Conservation (phyloP, 2,888 invertebrate genomes). For the Drosophila pseudotakahashii region DNA sequence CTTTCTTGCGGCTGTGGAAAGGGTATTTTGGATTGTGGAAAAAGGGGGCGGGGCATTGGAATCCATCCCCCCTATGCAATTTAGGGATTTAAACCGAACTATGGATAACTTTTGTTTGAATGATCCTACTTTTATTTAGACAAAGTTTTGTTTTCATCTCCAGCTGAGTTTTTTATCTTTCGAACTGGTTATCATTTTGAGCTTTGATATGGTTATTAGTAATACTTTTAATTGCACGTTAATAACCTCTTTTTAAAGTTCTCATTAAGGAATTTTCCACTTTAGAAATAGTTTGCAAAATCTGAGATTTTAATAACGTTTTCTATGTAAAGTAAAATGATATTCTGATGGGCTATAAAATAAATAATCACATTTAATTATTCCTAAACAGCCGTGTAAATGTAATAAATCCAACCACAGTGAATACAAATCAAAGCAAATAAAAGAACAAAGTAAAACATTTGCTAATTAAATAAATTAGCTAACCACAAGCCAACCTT, state of each 20-base stretch:
- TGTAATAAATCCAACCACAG: slow-evolving; percentile 1
- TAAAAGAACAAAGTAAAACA: slow-evolving; percentile 19
- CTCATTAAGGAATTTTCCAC: background rate
- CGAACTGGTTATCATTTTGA: background rate
- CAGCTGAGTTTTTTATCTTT: slow-evolving; percentile 2
- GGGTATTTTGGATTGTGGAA: slow-evolving; percentile 9
- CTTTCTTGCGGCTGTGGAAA: slow-evolving; percentile 32
- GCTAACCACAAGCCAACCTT: slow-evolving; percentile 30
- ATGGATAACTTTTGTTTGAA: slow-evolving; percentile 42
- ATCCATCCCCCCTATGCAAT: slow-evolving; percentile 35
- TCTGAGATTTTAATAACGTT: too few relatives aligned
- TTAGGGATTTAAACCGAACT: slow-evolving; percentile 47
- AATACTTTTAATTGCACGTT: background rate
- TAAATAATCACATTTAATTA: background rate
- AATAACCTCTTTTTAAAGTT: too few relatives aligned
- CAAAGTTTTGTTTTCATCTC: slow-evolving; percentile 20
- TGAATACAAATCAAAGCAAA: background rate
- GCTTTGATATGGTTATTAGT: slow-evolving; percentile 9
- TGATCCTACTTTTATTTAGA: slow-evolving; percentile 29
- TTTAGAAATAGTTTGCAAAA: background rate
- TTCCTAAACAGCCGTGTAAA: background rate
- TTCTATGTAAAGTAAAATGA: too few relatives aligned
- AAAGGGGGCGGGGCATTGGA: background rate
- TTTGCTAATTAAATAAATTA: slow-evolving; percentile 33
- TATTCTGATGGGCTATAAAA: background rate